These are phyloP conservation scores for Myotis pilosus DNA, from an alignment of 2,797 vertebrate species.

Conservation along the genomic window DNA sequence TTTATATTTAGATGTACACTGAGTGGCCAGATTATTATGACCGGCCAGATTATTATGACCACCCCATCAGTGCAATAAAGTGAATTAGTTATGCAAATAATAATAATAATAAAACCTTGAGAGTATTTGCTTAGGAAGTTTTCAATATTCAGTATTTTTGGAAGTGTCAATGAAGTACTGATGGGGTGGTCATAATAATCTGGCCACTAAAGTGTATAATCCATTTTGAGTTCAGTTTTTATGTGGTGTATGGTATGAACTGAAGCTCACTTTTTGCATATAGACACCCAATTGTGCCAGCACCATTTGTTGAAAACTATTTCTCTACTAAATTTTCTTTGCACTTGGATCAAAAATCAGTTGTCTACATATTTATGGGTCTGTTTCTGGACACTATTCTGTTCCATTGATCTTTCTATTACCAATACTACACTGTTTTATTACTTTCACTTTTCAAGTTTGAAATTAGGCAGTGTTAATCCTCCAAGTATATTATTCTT, in stretches of 20 bases:
- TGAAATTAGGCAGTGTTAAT: not conserved
- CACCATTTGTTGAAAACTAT: not conserved
- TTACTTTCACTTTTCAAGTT: not conserved
- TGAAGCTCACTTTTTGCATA: not conserved
- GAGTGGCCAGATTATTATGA: too few species aligned
- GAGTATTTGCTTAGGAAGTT: too few species aligned
- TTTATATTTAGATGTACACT: not conserved
- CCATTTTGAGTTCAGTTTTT: not conserved
- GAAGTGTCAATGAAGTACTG: too few species aligned
- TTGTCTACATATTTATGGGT: not conserved
- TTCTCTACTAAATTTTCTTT: not conserved
- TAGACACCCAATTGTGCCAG: not conserved
- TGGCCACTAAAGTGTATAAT: too few species aligned
- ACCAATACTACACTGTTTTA: not conserved
- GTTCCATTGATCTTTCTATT: not conserved
- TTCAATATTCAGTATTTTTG: too few species aligned
- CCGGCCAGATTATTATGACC: too few species aligned
- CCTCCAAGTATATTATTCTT: not conserved
- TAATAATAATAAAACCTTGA: too few species aligned
- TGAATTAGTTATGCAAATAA: too few species aligned
- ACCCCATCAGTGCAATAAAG: too few species aligned
- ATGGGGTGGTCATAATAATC: too few species aligned
- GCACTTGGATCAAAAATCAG: not conserved
- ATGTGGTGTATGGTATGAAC: not conserved
- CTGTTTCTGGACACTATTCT: not conserved